A percentile compares a stretch with the other conserved stretches of the same genome.
Conservation (phyloP, 1,140 invertebrate species). For the Penaeus indicus region DNA sequence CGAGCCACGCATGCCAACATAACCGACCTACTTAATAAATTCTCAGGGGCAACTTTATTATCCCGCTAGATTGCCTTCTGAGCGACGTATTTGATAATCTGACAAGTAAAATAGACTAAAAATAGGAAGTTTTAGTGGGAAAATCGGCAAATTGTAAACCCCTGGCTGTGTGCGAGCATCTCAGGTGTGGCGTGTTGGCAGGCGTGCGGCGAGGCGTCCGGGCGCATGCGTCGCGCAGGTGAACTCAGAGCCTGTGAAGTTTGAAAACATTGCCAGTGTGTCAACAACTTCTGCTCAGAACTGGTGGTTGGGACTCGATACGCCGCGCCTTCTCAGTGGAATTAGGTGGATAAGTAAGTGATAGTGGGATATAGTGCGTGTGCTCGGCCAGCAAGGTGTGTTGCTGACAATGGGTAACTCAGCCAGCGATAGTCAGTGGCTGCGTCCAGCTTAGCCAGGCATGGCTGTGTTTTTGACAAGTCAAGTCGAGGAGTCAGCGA, state of each 20-base stretch:
- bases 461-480: constrained; percentile 59
- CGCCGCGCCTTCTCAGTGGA: not conserved
- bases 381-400: constrained; percentile 12
- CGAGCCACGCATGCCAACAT: constrained; percentile 53
- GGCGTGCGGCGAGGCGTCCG: constrained; percentile 48
- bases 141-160: not conserved
- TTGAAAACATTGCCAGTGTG: constrained; percentile 63
- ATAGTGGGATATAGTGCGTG: constrained; percentile 26
- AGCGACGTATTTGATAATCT: not conserved
- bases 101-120: not conserved
- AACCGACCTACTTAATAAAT: constrained; percentile 62
- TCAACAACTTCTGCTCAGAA: constrained; percentile 44
- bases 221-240: constrained; percentile 63
- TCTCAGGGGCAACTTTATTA: constrained; percentile 30
- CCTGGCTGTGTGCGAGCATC: not conserved
- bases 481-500: constrained; percentile 33
- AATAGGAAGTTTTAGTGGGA: not conserved
- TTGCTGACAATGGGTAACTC: constrained; percentile 33
- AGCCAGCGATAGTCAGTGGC: constrained; percentile 52
- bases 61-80: not conserved
- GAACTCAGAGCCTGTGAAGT: constrained; percentile 60
- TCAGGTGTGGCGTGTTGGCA: constrained; percentile 50
- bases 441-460: constrained; percentile 41
- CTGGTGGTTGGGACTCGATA: not conserved
- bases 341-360: not conserved